A percentile compares a stretch with the other conserved stretches of the same genome.
These are phyloP conservation scores for Fabriciana adippe DNA, from an alignment of 2,888 invertebrate genomes.

Conservation along the genomic window DNA sequence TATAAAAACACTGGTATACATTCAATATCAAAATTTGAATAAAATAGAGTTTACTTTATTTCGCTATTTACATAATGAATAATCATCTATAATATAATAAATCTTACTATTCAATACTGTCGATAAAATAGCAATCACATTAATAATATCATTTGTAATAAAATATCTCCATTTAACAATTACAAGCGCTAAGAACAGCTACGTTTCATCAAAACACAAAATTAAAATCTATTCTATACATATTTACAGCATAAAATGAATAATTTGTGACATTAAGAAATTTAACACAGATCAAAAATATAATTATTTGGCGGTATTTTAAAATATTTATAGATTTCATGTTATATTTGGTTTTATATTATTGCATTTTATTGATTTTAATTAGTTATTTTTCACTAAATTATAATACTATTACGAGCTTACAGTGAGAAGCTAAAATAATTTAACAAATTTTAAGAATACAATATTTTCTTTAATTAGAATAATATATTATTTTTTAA, in stretches of 20 bases:
- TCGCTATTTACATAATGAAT: background rate
- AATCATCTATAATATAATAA: slow-evolving; percentile 1
- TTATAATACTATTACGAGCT: background rate
- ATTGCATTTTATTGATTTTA: slow-evolving; percentile 11
- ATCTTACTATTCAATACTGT: slow-evolving; percentile 9
- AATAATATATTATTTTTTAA: slow-evolving; percentile 19
- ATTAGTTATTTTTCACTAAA: background rate
- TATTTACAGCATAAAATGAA: slow-evolving; percentile 7
- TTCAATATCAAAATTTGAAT: background rate
- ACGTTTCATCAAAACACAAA: slow-evolving; percentile 3
- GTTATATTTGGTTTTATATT: slow-evolving; percentile 13
- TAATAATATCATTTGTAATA: background rate
- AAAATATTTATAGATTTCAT: slow-evolving; percentile 7
- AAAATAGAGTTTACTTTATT: background rate
- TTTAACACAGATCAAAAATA: slow-evolving; percentile 16
- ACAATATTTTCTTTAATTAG: background rate
- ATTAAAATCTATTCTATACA: slow-evolving; percentile 3
- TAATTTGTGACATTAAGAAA: slow-evolving; percentile 18
- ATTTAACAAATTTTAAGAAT: too few species aligned
- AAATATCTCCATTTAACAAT: slow-evolving; percentile 2
- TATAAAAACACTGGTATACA: slow-evolving; percentile 5
- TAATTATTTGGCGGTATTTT: background rate
- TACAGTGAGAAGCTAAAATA: too few species aligned
- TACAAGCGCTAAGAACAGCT: slow-evolving; percentile 15
- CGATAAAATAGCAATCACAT: slow-evolving; percentile 1